These are phyloP conservation scores for Sialia sialis DNA, from an alignment of 2,113 vertebrate genomes.

Conservation along the genomic window DNA sequence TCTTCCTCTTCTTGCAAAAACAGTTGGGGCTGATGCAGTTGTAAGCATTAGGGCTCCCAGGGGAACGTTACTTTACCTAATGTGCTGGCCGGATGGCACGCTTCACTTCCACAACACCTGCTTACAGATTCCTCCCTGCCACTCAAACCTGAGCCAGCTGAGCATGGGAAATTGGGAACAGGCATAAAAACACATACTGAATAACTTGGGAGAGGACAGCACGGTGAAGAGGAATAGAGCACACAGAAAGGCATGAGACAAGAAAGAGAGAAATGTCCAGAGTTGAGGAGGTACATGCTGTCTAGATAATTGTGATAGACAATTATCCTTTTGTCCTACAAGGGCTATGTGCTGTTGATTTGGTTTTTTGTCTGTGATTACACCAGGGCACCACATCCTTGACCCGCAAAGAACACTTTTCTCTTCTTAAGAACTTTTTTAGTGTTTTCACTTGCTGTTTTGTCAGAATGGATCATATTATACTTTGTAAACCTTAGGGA, in stretches of 20 bases:
- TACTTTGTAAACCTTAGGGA: neutral
- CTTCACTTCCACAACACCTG: constrained; percentile 74
- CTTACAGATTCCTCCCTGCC: constrained; percentile 65
- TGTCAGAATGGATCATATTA: neutral
- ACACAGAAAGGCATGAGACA: neutral
- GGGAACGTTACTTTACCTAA: constrained; percentile 56
- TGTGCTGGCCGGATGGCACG: constrained; percentile 50
- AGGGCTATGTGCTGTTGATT: neutral
- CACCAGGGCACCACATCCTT: neutral
- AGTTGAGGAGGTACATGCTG: neutral
- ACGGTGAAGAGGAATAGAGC: neutral
- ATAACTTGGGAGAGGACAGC: neutral
- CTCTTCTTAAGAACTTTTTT: neutral
- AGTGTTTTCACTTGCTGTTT: neutral
- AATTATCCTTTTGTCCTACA: neutral
- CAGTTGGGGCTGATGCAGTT: constrained; percentile 59
- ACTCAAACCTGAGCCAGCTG: constrained; percentile 61
- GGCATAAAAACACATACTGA: neutral
- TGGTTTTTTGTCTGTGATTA: neutral
- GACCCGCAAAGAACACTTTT: neutral
- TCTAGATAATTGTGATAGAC: neutral
- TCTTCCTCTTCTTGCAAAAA: constrained; percentile 22
- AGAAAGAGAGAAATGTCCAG: neutral
- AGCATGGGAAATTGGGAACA: constrained; percentile 53
- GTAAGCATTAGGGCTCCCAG: constrained; percentile 38